These are phyloP conservation scores for Callopanchax toddi DNA, from an alignment of 2,113 vertebrate species.

Conservation along the genomic window DNA sequence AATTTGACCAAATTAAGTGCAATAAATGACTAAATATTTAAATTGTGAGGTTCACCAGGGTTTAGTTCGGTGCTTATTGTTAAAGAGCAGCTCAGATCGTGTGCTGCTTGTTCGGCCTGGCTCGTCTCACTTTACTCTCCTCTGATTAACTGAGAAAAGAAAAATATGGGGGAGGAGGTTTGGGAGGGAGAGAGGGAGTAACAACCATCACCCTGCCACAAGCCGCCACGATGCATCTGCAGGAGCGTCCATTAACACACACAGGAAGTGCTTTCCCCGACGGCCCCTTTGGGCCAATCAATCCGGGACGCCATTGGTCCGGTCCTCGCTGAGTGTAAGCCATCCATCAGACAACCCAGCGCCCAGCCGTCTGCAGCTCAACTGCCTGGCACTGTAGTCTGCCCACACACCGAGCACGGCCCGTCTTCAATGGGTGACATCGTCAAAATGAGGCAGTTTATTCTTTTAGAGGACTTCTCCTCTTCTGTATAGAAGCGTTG, in stretches of 20 bases:
- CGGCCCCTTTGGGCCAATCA: constrained; percentile 75
- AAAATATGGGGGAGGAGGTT: constrained; percentile 31
- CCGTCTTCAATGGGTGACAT: constrained; percentile 60
- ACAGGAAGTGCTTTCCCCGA: constrained; percentile 73
- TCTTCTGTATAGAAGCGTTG: constrained; percentile 24
- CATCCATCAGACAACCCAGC: constrained; percentile 71
- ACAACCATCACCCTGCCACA: constrained; percentile 57
- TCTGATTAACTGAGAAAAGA: constrained; percentile 65
- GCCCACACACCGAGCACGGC: constrained; percentile 48
- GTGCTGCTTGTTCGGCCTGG: constrained; percentile 35
- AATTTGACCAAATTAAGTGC: neutral
- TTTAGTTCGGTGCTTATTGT: constrained; percentile 2
- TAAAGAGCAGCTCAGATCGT: constrained; percentile 16
- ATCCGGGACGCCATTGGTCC: constrained; percentile 72
- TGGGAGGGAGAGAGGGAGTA: constrained; percentile 36
- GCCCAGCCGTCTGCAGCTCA: constrained; percentile 65
- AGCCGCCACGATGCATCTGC: constrained; percentile 63
- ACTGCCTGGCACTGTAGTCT: constrained; percentile 60
- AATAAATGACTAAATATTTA: neutral
- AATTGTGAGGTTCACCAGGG: neutral
- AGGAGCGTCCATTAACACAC: constrained; percentile 76
- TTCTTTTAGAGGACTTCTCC: constrained; percentile 43
- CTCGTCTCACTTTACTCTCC: constrained; percentile 47
- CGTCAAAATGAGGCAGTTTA: constrained; percentile 47
- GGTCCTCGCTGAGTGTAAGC: constrained; percentile 61